These are phyloP conservation scores for Eucidaris tribuloides DNA, from an alignment of 35 echinoderm and acorn worm genomes.

Conservation along the genomic window DNA sequence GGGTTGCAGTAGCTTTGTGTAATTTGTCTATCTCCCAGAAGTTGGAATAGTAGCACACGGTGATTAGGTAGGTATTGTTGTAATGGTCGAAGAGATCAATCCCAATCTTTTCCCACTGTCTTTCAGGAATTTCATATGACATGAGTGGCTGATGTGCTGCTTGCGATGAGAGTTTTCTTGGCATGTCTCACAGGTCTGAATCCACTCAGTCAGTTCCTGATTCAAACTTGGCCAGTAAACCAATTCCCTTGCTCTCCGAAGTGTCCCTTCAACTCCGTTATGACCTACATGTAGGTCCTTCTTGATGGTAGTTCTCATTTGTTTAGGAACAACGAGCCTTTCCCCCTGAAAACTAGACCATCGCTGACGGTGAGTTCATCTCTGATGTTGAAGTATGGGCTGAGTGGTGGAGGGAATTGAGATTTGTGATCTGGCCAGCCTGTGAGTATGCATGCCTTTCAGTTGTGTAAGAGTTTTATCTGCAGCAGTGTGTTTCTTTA, in stretches of 20 bases:
- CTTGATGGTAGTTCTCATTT: neutral
- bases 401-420: neutral
- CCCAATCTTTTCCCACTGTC: conserved; percentile 13
- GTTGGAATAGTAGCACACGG: neutral
- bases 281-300: conserved; percentile 6
- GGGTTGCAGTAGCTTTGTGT: neutral
- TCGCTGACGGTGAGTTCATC: conserved; percentile 28
- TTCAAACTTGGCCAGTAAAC: conserved; percentile 36
- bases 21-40: neutral
- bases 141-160: conserved; percentile 17
- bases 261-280: conserved; percentile 16
- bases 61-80: neutral
- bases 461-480: neutral
- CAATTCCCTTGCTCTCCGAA: neutral
- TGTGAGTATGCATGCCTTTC: neutral
- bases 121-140: conserved; percentile 15
- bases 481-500: neutral
- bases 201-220: neutral
- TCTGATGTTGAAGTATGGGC: conserved; percentile 12
- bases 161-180: neutral
- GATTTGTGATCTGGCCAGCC: conserved; percentile 37
- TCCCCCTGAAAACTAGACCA: conserved; percentile 42
- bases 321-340: conserved; percentile 24
- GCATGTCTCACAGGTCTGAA: conserved; percentile 28
- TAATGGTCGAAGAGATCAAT: neutral